Base-by-base conservation (phyloP, 2,797 vertebrate species). In the Chanos chanos region DNA sequence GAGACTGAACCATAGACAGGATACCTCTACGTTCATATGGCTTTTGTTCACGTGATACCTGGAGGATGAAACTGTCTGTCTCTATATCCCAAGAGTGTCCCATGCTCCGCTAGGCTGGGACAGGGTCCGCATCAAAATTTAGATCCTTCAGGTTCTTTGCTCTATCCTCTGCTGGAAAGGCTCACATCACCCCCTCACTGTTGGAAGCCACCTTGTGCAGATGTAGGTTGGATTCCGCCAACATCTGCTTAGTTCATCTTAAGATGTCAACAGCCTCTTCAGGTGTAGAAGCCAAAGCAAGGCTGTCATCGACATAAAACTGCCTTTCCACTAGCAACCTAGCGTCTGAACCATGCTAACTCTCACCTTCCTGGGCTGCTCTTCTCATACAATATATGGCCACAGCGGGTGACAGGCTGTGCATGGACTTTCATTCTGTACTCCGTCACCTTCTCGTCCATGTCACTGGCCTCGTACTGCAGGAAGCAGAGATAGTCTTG, bases 371-470 rank as follows among this genome's bases (percentile, higher is more conserved):
- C 1, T 1, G 2, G 3, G 44, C 44, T 13, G 21, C 44, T 2
- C 21, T 2, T 7, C 44, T 25, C 44, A 47, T 47, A 7, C 44
- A 47, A 7, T 43, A 43, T 4, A 47, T 47, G 7, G 21, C 44
- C 4, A 47, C 7, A 13, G 21, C 44, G 3, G 4, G 44, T 2
- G 19, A 47, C 1, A 44, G 51, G 1, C 13, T 21, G 12, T 8
- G 52, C 8, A 7, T 57, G 34, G 1, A 57, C 53, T 3, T 27
- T 41, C 53, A 51, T 51, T 7, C 45, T 5, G 27, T 66, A 51
- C 7, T 58, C 45, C 4, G 13, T 7, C 1, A 44, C n/a, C n/a
- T 22, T 16, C 1, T 1, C 52, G 7, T 19, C 7, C 8, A 18
- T 3, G 49, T 52, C 49, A 9, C 50, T 50, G 1, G 25, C 45